A percentile compares a stretch with the other conserved stretches of the same genome.
phyloP scores from a whole-genome alignment of 2,888 invertebrate species.

The Aphodius sticticus region DNA sequence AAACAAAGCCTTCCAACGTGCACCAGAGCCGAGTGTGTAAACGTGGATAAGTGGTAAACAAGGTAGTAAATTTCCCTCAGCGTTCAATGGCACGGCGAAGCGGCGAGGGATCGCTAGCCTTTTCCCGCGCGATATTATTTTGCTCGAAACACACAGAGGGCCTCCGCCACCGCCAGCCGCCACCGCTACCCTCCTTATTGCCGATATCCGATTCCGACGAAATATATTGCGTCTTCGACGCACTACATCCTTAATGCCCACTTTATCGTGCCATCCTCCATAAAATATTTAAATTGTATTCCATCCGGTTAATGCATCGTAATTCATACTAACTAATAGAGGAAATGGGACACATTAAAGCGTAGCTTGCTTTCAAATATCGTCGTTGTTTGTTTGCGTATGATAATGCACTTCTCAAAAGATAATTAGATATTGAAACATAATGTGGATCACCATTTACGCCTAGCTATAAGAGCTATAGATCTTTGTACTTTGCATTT shows the following conservation, averaged over 20 bases:
- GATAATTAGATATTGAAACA: no score
- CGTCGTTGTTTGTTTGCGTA: no score
- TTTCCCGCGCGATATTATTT: slow-evolving; percentile 43
- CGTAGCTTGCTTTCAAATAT: no score
- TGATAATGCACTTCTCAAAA: no score
- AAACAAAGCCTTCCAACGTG: slow-evolving; percentile 56
- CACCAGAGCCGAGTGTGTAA: slow-evolving; percentile 59
- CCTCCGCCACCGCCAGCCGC: slow-evolving; percentile 25
- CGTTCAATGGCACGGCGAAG: slow-evolving; percentile 51
- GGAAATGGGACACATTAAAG: background rate
- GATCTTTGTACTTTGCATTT: no score
- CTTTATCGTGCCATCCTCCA: slow-evolving; percentile 27
- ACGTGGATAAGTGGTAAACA: slow-evolving; percentile 62
- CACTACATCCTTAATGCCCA: slow-evolving; percentile 14
- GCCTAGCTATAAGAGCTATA: no score
- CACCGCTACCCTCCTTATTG: slow-evolving; percentile 23
- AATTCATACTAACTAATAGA: background rate
- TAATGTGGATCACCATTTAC: no score
- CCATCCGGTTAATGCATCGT: background rate
- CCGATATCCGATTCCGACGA: background rate
- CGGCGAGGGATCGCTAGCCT: slow-evolving; percentile 42
- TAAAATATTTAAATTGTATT: background rate
- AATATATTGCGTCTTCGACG: background rate
- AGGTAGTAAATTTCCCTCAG: slow-evolving; percentile 61
- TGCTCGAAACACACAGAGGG: slow-evolving; percentile 38